phyloP scores from a whole-genome alignment of 2,113 vertebrate genomes.

The Vidua chalybeata region DNA sequence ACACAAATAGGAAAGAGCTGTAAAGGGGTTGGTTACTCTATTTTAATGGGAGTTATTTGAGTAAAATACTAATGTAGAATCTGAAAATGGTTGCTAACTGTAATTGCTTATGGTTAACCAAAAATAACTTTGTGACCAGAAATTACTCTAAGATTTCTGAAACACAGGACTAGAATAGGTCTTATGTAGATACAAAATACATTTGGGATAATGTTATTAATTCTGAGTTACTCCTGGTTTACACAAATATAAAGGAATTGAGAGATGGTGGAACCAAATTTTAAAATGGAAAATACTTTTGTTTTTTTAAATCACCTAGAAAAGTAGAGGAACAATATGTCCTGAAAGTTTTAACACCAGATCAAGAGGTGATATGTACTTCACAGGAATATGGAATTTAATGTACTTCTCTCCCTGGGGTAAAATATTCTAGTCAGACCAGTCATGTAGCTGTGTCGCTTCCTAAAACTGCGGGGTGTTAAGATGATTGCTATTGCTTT shows the following conservation, averaged over 20 bases:
- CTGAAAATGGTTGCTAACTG: not conserved
- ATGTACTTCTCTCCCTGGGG: not conserved
- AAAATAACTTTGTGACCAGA: not conserved
- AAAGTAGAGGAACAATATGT: not conserved
- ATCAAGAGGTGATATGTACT: not conserved
- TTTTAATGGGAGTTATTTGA: not conserved
- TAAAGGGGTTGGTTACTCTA: not conserved
- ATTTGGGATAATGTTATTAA: not conserved
- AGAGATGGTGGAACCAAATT: not conserved
- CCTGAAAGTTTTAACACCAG: not conserved
- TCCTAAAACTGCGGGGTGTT: not conserved
- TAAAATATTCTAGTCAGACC: not conserved
- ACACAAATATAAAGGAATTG: not conserved
- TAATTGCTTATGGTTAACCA: not conserved
- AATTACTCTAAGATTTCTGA: not conserved
- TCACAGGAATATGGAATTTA: not conserved
- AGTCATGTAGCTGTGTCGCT: not conserved
- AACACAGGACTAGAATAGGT: not conserved
- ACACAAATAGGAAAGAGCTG: not conserved
- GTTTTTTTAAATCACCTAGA: not conserved
- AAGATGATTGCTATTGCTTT: not conserved
- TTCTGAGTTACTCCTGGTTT: not conserved
- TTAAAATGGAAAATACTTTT: not conserved
- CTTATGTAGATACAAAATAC: not conserved
- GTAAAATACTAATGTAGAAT: not conserved